A percentile compares a stretch with the other conserved stretches of the same genome.
phyloP scores from a whole-genome alignment of 2,888 invertebrate species.

The Yponomeuta sedellus region DNA sequence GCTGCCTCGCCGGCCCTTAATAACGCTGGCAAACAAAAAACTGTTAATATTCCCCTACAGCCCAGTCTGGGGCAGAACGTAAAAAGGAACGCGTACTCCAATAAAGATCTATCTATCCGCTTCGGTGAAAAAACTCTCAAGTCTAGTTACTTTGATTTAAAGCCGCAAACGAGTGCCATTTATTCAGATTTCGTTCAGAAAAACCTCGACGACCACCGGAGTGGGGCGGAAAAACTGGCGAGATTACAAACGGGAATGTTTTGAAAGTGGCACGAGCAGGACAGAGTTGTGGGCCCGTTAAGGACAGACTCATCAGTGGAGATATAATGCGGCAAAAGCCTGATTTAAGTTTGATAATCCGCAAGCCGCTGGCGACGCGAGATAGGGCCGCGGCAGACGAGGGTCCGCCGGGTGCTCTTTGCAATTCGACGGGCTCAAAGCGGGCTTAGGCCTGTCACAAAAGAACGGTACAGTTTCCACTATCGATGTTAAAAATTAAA shows the following conservation, averaged over 20 bases:
- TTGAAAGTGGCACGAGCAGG: background rate
- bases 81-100: background rate
- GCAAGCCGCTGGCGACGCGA: conserved; percentile 52
- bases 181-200: conserved; percentile 1
- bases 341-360: conserved; percentile 60
- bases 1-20: conserved; percentile 16
- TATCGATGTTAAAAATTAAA: conserved; percentile 38
- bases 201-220: background rate
- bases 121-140: background rate
- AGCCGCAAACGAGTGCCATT: conserved; percentile 1
- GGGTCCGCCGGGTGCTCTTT: conserved; percentile 43
- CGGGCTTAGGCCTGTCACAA: conserved; percentile 39
- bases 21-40: conserved; percentile 16
- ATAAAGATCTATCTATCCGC: background rate
- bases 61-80: background rate
- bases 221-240: background rate
- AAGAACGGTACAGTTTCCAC: conserved; percentile 33
- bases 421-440: conserved; percentile 39
- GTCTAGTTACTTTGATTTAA: conserved; percentile 3
- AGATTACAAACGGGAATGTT: background rate
- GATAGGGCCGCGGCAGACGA: conserved; percentile 52
- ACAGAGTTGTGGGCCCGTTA: conserved; percentile 5
- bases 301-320: conserved; percentile 12
- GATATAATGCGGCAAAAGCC: conserved; percentile 34
- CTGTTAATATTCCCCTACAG: conserved; percentile 12